Evolutionary conservation across 1,140 invertebrate species (phyloP).

Genomic region (Nylanderia fulva): DNA sequence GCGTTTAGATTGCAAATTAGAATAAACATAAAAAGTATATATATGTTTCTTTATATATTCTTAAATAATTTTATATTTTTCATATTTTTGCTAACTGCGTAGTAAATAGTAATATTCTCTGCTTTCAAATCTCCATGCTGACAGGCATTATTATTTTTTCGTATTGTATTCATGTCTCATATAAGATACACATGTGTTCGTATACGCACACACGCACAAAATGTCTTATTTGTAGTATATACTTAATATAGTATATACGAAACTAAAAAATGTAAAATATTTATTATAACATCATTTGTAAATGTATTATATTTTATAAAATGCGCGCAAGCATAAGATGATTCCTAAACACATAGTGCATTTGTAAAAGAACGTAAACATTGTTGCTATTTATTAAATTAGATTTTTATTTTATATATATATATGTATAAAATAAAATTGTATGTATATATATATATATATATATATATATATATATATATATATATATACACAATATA

Average conservation of each 20-base stretch:
- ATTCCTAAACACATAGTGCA: background rate
- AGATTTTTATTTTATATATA: slow-evolving; percentile 11
- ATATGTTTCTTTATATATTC: slow-evolving; percentile 8
- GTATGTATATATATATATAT: too few relatives aligned
- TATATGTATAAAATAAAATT: slow-evolving; percentile 4
- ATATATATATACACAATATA: slow-evolving; percentile 13
- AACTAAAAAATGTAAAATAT: background rate
- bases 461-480: slow-evolving; percentile 19
- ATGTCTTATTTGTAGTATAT: slow-evolving; percentile 16
- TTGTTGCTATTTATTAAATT: background rate
- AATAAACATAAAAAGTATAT: slow-evolving; percentile 13
- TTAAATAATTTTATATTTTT: slow-evolving; percentile 19
- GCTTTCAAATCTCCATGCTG: slow-evolving; percentile 62
- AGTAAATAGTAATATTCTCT: slow-evolving; percentile 52
- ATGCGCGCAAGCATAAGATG: background rate
- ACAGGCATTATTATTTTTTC: slow-evolving; percentile 5
- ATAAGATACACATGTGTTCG: slow-evolving; percentile 55
- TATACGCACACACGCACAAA: slow-evolving; percentile 71
- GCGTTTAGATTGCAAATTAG: background rate
- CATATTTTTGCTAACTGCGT: background rate
- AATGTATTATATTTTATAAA: slow-evolving; percentile 3
- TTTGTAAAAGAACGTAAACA: background rate
- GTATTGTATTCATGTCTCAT: slow-evolving; percentile 36
- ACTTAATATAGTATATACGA: too few relatives aligned
- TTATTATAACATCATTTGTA: background rate